Conservation (phyloP, 2,797 vertebrate genomes). For the Fundulus diaphanus region DNA sequence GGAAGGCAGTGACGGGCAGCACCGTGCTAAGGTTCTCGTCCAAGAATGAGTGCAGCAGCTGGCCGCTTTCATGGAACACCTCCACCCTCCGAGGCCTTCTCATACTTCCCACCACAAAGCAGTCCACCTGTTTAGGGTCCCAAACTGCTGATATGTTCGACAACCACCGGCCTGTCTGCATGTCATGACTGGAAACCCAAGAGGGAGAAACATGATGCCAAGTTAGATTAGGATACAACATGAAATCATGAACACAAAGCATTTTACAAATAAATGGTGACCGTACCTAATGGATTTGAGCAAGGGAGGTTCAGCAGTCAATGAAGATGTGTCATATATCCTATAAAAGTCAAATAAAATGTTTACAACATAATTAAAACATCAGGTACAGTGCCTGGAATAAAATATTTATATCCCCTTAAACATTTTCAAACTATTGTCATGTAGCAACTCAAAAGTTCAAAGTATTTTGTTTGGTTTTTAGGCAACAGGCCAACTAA, state of each 20-base stretch:
- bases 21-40: constrained; percentile 79
- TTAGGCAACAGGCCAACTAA: not conserved
- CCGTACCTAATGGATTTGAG: constrained; percentile 80
- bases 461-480: not conserved
- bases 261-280: not conserved
- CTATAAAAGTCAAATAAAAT: constrained; percentile 65
- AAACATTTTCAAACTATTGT: not conserved
- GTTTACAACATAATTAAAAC: constrained; percentile 16
- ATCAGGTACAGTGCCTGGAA: not conserved
- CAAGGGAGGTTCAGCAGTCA: constrained; percentile 54
- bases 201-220: not conserved
- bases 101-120: constrained; percentile 86
- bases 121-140: constrained; percentile 90
- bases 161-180: constrained; percentile 84
- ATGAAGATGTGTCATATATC: constrained; percentile 84
- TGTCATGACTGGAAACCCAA: constrained; percentile 79
- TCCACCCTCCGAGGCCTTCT: constrained; percentile 73
- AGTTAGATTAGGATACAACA: not conserved
- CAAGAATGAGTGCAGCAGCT: constrained; percentile 73
- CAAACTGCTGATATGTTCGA: constrained; percentile 83
- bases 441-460: not conserved
- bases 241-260: not conserved
- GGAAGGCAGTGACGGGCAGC: constrained; percentile 83
- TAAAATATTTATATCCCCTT: not conserved
- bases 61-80: constrained; percentile 82